phyloP scores from a whole-genome alignment of 2,888 invertebrate genomes.

The Lasioglossum pauxillum region DNA sequence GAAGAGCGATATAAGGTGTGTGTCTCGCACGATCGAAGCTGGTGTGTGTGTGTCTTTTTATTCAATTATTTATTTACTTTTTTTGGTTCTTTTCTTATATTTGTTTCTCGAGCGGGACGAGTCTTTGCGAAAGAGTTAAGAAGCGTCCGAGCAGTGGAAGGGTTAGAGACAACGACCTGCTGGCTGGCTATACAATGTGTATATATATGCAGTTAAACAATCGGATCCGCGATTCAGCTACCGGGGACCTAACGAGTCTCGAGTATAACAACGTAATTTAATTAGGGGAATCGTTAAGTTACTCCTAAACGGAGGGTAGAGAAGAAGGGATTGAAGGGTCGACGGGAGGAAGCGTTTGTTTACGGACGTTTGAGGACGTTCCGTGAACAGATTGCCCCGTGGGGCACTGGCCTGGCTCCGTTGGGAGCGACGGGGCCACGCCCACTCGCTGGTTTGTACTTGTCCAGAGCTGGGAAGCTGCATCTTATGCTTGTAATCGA shows the following conservation, averaged over 20 bases:
- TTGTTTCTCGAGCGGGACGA: neutral
- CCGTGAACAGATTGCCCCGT: neutral
- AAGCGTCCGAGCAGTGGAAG: slow-evolving; percentile 32
- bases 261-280: slow-evolving; percentile 63
- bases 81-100: neutral
- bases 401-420: neutral
- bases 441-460: neutral
- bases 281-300: slow-evolving; percentile 66
- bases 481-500: no score
- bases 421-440: neutral
- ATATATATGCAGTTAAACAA: slow-evolving; percentile 80
- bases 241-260: slow-evolving; percentile 50
- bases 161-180: slow-evolving; percentile 66
- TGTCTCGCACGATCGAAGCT: slow-evolving; percentile 6
- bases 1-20: neutral
- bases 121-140: slow-evolving; percentile 41
- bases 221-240: slow-evolving; percentile 49
- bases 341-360: neutral
- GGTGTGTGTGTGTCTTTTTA: neutral
- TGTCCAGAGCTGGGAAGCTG: neutral
- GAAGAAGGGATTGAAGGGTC: slow-evolving; percentile 2
- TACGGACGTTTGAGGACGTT: neutral
- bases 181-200: slow-evolving; percentile 44
- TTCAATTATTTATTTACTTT: neutral
- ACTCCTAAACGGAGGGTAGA: slow-evolving; percentile 24